A percentile compares a stretch with the other conserved stretches of the same genome.
Evolutionary conservation across 2,797 vertebrate genomes (phyloP).

Genomic region (Mormyrops attenuatus): DNA sequence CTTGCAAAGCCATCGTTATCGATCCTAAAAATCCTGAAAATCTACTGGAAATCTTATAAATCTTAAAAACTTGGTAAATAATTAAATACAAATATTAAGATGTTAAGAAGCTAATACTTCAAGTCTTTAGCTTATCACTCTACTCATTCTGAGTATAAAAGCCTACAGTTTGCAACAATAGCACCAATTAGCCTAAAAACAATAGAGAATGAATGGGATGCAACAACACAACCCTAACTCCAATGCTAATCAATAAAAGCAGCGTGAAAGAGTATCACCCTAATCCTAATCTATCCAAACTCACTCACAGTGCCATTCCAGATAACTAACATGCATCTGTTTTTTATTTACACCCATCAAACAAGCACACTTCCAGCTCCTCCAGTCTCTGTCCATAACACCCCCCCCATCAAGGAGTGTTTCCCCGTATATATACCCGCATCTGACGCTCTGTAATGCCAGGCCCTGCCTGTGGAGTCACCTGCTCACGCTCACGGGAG

Average conservation of each 20-base stretch:
- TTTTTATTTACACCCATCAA: background rate
- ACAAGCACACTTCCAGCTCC: background rate
- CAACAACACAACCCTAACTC: background rate
- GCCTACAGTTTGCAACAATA: background rate
- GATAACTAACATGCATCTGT: background rate
- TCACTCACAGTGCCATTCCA: background rate
- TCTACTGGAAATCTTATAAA: background rate
- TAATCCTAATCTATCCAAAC: background rate
- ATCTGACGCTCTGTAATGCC: background rate
- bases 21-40: background rate
- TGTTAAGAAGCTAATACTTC: background rate
- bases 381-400: background rate
- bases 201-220: background rate
- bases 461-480: background rate
- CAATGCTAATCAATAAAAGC: background rate
- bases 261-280: background rate
- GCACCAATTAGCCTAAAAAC: background rate
- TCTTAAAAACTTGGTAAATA: background rate
- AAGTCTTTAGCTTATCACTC: background rate
- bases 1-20: conserved; percentile 58
- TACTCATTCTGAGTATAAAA: background rate
- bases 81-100: background rate
- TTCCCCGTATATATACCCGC: background rate
- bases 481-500: background rate
- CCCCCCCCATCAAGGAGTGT: background rate